Evolutionary conservation across 2,888 invertebrate genomes (phyloP).

Genomic region (Onthophagus sagittarius): DNA sequence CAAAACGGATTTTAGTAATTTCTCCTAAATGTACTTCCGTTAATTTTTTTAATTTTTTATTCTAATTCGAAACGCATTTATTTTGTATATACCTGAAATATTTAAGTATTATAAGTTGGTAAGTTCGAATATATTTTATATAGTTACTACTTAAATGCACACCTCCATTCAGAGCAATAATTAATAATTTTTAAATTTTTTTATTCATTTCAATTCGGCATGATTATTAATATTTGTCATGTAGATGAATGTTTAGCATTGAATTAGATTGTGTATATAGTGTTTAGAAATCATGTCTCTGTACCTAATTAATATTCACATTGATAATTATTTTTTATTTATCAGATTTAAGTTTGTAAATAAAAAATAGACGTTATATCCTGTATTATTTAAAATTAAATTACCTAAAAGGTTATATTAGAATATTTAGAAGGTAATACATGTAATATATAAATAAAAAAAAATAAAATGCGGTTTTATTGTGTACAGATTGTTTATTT

Average conservation of each 20-base stretch:
- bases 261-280: background rate
- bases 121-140: background rate
- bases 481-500: conserved; percentile 31
- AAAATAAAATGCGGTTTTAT: conserved; percentile 10
- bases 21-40: conserved; percentile 54
- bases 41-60: background rate
- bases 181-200: no score
- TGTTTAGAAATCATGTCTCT: background rate
- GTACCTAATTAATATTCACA: background rate
- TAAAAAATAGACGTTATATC: background rate
- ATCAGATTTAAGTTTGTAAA: background rate
- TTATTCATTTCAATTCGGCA: no score
- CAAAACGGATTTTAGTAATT: conserved; percentile 94
- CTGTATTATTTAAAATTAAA: background rate
- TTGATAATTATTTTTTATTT: background rate
- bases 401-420: no score
- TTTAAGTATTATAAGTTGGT: conserved; percentile 9
- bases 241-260: background rate
- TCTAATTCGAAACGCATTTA: conserved; percentile 4
- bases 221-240: background rate
- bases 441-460: background rate
- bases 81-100: conserved; percentile 5
- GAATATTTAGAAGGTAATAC: no score
- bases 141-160: no score
- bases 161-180: no score